Base-by-base conservation (phyloP, 2,113 vertebrate species). In the Dipodomys ordii region DNA sequence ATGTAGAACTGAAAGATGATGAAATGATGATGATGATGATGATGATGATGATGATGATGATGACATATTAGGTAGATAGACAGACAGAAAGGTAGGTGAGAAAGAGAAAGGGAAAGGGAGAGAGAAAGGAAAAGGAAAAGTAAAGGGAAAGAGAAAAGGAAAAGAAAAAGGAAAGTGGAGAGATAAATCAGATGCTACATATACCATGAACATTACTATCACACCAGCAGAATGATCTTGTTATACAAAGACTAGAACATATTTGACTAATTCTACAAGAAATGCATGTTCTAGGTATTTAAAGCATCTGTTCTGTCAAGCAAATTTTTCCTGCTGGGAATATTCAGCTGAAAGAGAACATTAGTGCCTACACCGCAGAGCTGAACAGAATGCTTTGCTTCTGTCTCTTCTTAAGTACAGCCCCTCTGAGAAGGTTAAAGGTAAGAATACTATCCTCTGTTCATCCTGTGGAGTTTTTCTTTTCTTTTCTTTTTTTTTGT, bases 381-480 rank as follows among this genome's bases (percentile, higher is more conserved):
- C 76, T 90, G 73, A 93, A 87, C 44, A 53, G 77, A 44, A 65
- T 0, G 16, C 20, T 69, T 18, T 28, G 11, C 32, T 91, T 87
- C 39, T n/a, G 80, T 77, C 25, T n/a, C 30, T 60, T 44, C 82
- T 71, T 77, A 74, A 89, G 57, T 30, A 71, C 73, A 64, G 60
- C 11, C 28, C 46, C 8, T 0, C 1, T 1, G 7, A 93, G 67
- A 83, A 74, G 46, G 83, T 0, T 0, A 88, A 73, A 92, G 57
- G 68, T 83, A 96, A 91, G 92, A 80, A 94, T 93, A 92, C 25
- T 94, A 74, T 77, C 72, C 60, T 96, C 81, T 74, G 76, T 69
- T 98, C 95, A 97, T 53, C 84, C 95, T 0, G 13, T 68, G 88
- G 97, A 49, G 95, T 78, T 97, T 92, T 96, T 96, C 96, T 92